Percentiles rank a stretch among this genome's conserved stretches.
phyloP scores from a whole-genome alignment of 2,113 vertebrate species.

The Eonycteris spelaea region DNA sequence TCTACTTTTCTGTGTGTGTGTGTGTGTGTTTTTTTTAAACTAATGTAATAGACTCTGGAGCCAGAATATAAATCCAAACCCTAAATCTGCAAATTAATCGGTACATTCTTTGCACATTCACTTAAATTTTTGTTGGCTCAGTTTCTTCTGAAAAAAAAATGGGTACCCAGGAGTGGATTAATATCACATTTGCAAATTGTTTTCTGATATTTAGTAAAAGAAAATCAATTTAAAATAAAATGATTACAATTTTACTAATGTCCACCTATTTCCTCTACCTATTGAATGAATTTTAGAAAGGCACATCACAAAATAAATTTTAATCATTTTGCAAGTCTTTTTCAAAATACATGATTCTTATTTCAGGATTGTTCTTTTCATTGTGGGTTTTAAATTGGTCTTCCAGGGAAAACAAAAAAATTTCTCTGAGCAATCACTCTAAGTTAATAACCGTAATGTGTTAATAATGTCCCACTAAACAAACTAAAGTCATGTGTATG shows the following conservation, averaged over 20 bases:
- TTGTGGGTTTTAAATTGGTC: not conserved
- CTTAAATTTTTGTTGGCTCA: not conserved
- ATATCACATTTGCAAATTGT: not conserved
- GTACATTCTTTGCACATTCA: not conserved
- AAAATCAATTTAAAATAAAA: not conserved
- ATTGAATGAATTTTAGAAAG: not conserved
- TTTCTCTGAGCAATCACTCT: not conserved
- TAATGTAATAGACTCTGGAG: rapidly evolving
- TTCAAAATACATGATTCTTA: not conserved
- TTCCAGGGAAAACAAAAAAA: not conserved
- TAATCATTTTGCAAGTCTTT: not conserved
- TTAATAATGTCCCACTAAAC: not conserved
- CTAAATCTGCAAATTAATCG: not conserved
- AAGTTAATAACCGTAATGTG: not conserved
- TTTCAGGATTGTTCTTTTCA: not conserved
- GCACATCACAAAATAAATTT: not conserved
- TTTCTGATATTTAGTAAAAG: not conserved
- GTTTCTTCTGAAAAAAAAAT: not conserved
- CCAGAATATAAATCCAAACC: not conserved
- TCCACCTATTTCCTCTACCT: not conserved
- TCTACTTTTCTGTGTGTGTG: not conserved
- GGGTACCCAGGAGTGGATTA: not conserved
- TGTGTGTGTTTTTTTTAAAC: no score
- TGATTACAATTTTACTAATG: not conserved
- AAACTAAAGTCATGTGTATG: not conserved